Percentiles rank a stretch among this genome's conserved stretches.
phyloP scores from a whole-genome alignment of 1,140 invertebrate genomes.

The Drosophila pallidifrons region DNA sequence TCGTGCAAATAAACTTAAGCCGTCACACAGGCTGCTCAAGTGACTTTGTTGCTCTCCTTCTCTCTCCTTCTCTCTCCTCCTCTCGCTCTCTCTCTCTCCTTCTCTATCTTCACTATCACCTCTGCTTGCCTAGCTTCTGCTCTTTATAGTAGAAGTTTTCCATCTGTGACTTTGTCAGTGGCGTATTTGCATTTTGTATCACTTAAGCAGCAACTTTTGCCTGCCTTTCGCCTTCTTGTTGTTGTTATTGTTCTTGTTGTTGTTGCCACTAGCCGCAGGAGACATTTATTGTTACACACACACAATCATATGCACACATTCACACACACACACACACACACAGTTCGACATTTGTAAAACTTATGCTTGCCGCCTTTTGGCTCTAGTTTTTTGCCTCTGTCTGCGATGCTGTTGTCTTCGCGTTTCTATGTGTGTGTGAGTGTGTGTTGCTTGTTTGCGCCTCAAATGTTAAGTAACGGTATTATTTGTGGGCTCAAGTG shows the following conservation, averaged over 20 bases:
- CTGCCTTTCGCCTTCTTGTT: neutral
- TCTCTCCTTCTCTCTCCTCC: neutral
- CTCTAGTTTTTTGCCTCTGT: conserved; percentile 18
- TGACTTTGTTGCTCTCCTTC: conserved; percentile 54
- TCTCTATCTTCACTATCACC: neutral
- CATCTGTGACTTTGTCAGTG: conserved; percentile 63
- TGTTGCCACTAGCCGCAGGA: conserved; percentile 71
- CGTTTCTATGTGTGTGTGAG: conserved; percentile 3
- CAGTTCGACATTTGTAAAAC: conserved; percentile 39
- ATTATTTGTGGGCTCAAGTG: conserved; percentile 70
- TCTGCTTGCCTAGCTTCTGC: neutral
- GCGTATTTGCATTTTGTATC: conserved; percentile 82
- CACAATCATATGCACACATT: conserved; percentile 16
- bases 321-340: conserved; percentile 2
- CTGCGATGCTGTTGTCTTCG: conserved; percentile 3
- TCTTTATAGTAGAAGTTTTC: conserved; percentile 13
- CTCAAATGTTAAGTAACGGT: conserved; percentile 78
- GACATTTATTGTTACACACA: conserved; percentile 71
- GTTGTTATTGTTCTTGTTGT: conserved; percentile 15
- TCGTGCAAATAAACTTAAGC: conserved; percentile 78
- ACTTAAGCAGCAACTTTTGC: conserved; percentile 76
- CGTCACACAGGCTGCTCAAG: conserved; percentile 71
- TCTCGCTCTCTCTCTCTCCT: neutral
- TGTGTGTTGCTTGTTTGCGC: conserved; percentile 51
- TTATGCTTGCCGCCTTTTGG: conserved; percentile 36